Evolutionary conservation across 2,888 invertebrate genomes (phyloP).

Genomic region (Lasioglossum malachurum): DNA sequence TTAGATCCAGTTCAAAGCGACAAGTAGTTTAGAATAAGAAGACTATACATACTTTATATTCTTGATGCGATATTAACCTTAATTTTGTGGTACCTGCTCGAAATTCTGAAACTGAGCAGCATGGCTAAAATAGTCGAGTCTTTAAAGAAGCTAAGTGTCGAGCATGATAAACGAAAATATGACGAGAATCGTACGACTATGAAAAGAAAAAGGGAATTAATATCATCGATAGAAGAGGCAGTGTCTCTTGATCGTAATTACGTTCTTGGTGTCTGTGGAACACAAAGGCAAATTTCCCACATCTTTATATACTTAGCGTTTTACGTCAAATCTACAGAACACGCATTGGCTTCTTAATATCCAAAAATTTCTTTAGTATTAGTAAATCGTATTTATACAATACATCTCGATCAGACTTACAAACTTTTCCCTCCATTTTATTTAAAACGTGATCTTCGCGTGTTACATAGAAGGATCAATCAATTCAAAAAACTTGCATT

Average conservation of each 20-base stretch:
- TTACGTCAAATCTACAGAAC: conserved; percentile 38
- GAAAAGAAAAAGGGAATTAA: conserved; percentile 69
- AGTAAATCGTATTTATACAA: neutral
- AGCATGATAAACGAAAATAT: conserved; percentile 59
- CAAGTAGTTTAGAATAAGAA: conserved; percentile 22
- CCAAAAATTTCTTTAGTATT: neutral
- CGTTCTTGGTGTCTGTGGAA: conserved; percentile 87
- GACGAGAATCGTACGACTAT: conserved; percentile 39
- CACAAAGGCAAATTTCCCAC: conserved; percentile 84
- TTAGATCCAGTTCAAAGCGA: conserved; percentile 4
- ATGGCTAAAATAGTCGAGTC: conserved; percentile 79
- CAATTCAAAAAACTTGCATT: neutral
- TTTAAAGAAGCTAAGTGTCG: conserved; percentile 73
- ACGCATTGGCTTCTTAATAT: neutral
- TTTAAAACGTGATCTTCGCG: neutral
- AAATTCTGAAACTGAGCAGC: neutral
- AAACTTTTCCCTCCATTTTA: conserved; percentile 22
- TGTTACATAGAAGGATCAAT: neutral
- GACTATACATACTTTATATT: conserved; percentile 9
- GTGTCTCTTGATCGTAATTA: conserved; percentile 87
- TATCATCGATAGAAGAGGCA: conserved; percentile 85
- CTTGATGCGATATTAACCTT: conserved; percentile 53
- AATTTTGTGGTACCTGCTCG: conserved; percentile 28
- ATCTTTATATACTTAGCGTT: conserved; percentile 65
- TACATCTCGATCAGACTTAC: neutral